Evolutionary conservation across 2,888 invertebrate species (phyloP), one percentile per base, ranked within the genome.

Genomic region (Metalampra italica): DNA sequence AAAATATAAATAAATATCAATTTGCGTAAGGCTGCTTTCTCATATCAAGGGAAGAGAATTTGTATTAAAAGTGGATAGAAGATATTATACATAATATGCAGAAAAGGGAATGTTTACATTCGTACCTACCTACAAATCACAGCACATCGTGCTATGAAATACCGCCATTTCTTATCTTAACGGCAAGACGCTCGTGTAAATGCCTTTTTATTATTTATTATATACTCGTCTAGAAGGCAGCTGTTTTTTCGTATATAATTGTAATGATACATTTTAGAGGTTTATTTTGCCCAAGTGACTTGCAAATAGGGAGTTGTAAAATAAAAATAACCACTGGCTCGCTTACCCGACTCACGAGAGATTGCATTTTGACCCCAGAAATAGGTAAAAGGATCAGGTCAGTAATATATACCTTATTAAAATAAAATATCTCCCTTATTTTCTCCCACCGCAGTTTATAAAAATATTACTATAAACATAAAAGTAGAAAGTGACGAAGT

Each of bases 131-230:
- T n/a, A 11, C 22, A 38, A 48, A 48, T 48, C 48, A 15, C 40
- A 34, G 36, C 32, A 36, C 45, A 49, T 43, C 15, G 13, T 15
- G 37, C 30, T 43, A 13, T 15, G 34, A 40, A 49, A 40, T 44
- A 39, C 34, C 12, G 29, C 38, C 47, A 40, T 39, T 49, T 37
- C 15, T 40, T 15, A 40, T 15, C 29, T 12, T 49, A 49, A 49
- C 37, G 45, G 42, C 49, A 38, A 9, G 29, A 29, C n/a, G 13
- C 42, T 30, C 38, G 29, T 46, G 46, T 45, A 50, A 49, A 46
- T 39, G 43, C 29, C 45, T 49, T 49, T 43, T 49, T 36, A 38
- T 46, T 46, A 42, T 47, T 47, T 45, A 47, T 44, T 44, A 43
- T 34, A 40, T 13, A 15, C 14, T 37, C 43, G 39, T 41, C 13